A percentile compares a stretch with the other conserved stretches of the same genome.
These are phyloP conservation scores for Macrobrachium rosenbergii DNA, from an alignment of 1,140 invertebrate genomes.

Conservation along the genomic window DNA sequence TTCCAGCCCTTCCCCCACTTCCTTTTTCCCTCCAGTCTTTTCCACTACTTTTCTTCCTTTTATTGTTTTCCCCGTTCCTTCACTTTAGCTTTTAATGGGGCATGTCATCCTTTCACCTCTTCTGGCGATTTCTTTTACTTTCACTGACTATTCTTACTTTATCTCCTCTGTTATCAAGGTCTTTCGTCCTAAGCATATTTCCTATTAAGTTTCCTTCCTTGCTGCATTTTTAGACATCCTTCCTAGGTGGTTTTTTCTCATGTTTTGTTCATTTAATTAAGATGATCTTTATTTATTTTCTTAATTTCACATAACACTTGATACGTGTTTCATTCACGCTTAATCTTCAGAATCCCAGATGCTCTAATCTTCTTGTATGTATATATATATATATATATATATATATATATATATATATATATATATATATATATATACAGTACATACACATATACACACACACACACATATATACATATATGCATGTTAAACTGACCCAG, in stretches of 20 bases:
- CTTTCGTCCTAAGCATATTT: not conserved
- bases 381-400: not conserved
- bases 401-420: conserved; percentile 10
- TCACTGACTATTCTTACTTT: not conserved
- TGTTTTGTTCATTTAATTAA: too few species aligned
- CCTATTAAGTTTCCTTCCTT: not conserved
- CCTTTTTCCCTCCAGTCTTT: not conserved
- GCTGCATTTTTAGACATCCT: not conserved
- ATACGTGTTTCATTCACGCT: too few species aligned
- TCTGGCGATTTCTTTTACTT: not conserved
- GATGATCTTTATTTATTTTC: not conserved
- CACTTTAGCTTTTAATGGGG: too few species aligned
- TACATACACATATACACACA: not conserved
- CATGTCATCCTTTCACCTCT: not conserved
- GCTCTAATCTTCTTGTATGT: not conserved
- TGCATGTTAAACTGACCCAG: too few species aligned
- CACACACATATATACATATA: too few species aligned
- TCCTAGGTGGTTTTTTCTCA: too few species aligned
- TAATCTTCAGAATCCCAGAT: too few species aligned
- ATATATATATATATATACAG: not conserved
- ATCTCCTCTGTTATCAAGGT: not conserved
- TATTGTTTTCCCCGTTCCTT: too few species aligned
- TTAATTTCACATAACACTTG: too few species aligned
- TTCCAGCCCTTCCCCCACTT: not conserved
- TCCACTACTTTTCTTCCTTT: not conserved